A percentile compares a stretch with the other conserved stretches of the same genome.
These are phyloP conservation scores for Zoroaster sp. DNA, from an alignment of 53 echinoderm and acorn worm species.

Conservation along the genomic window DNA sequence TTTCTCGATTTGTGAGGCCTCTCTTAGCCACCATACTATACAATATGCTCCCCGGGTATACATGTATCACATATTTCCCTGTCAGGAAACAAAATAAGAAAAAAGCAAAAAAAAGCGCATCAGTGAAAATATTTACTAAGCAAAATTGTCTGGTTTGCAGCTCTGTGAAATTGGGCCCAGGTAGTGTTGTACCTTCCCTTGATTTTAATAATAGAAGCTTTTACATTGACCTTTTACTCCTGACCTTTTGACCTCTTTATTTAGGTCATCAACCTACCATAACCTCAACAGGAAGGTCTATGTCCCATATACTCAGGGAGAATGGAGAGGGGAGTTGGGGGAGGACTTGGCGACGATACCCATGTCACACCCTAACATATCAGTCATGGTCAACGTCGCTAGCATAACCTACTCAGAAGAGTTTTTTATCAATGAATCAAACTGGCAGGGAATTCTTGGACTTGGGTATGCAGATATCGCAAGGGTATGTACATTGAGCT, in stretches of 20 bases:
- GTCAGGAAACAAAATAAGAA: too few relatives aligned
- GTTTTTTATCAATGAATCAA: constrained; percentile 88
- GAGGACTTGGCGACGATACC: constrained; percentile 68
- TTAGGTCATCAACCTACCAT: constrained; percentile 79
- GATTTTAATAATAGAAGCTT: background rate
- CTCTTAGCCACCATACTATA: too few relatives aligned
- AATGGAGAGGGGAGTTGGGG: constrained; percentile 87
- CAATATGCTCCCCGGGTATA: too few relatives aligned
- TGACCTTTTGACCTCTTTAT: too few relatives aligned
- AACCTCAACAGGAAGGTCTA: constrained; percentile 64
- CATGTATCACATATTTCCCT: too few relatives aligned
- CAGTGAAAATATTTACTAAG: background rate
- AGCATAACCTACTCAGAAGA: constrained; percentile 81
- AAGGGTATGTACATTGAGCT: constrained; percentile 70
- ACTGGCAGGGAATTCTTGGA: constrained; percentile 98
- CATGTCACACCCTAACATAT: constrained; percentile 51
- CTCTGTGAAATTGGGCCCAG: background rate
- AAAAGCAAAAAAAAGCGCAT: too few relatives aligned
- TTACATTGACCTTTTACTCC: background rate
- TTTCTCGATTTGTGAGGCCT: too few relatives aligned
- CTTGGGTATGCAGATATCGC: constrained; percentile 85
- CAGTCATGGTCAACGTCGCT: constrained; percentile 74
- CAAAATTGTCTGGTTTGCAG: too few relatives aligned
- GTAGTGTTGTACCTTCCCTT: background rate
- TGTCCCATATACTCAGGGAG: constrained; percentile 90